Base-by-base conservation (phyloP, 2,888 invertebrate species). In the Machimus atricapillus region DNA sequence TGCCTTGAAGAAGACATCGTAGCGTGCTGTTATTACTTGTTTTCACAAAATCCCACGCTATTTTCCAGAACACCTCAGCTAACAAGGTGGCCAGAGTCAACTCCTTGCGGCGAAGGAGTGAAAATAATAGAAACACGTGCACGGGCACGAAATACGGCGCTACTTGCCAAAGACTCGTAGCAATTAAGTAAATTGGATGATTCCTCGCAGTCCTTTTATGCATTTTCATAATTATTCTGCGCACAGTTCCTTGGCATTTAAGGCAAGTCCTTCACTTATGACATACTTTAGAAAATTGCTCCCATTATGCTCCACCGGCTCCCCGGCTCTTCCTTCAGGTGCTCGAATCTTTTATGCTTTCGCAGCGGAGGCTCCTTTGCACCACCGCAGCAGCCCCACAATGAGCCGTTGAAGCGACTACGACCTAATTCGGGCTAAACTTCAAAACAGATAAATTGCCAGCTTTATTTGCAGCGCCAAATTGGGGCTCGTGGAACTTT, bases 131-230 rank as follows among this genome's bases (percentile, higher is more conserved):
- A 79, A 79, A 46, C 27, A 23, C 79, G 27, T 23, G 23, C 37
- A 37, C 78, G 12, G 40, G 19, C 23, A 78, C 34, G 78, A 78
- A 78, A 37, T 78, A 37, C 40, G 23, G 78, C 52, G 19, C 23
- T 52, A 79, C 31, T 52, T 79, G 23, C 79, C 27, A 23, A 52
- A 52, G 79, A 79, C 79, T 52, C 52, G 12, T 31, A 79, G 79
- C 79, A 79, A 79, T 79, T 79, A 79, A 52, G 52, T 79, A 79
- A 79, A 79, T 79, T 79, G 79, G 79, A 79, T 79, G 79, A 79
- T 79, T 52, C 52, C 31, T 40, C 46, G 52, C 31, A 19, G 31
- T 52, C 46, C 52, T 79, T 79, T 79, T 79, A 66, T 66, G 19
- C 31, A 79, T 52, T 46, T 23, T 79, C 79, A 79, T 52, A 46